phyloP scores from a whole-genome alignment of 2,888 invertebrate genomes.

The Chromoteleia sp. region DNA sequence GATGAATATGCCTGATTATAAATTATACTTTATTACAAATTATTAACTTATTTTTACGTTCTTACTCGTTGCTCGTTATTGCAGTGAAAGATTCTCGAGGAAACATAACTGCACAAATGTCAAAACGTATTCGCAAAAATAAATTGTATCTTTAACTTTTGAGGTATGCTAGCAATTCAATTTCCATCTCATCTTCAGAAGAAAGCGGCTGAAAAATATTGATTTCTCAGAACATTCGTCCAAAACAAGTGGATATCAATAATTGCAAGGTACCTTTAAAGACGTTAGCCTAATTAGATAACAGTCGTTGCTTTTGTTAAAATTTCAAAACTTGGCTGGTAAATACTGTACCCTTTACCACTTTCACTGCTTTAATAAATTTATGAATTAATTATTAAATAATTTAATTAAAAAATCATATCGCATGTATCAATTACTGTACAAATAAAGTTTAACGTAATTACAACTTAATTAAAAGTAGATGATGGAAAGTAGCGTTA shows the following conservation, averaged over 20 bases:
- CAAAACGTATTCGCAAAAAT: not conserved
- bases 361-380: not conserved
- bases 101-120: not conserved
- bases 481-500: not conserved
- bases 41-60: too few species aligned
- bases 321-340: not conserved
- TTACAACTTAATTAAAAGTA: slow-evolving; percentile 1
- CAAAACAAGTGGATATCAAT: slow-evolving; percentile 39
- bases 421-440: not conserved
- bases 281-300: slow-evolving; percentile 28
- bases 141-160: slow-evolving; percentile 8
- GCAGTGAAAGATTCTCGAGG: not conserved
- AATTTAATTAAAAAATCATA: not conserved
- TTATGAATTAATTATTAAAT: not conserved
- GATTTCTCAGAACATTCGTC: slow-evolving; percentile 24
- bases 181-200: slow-evolving; percentile 19
- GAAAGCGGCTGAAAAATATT: slow-evolving; percentile 36
- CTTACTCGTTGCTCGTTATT: too few species aligned
- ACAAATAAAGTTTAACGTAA: not conserved
- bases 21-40: too few species aligned
- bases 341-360: not conserved
- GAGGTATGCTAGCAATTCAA: slow-evolving; percentile 20
- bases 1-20: too few species aligned
- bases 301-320: not conserved
- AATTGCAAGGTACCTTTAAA: slow-evolving; percentile 37